Evolutionary conservation across 30 jellyfish, hydroid and myxozoan genomes (phyloP), one percentile per base, ranked within the genome.

Genomic region (Rhopilema esculentum): DNA sequence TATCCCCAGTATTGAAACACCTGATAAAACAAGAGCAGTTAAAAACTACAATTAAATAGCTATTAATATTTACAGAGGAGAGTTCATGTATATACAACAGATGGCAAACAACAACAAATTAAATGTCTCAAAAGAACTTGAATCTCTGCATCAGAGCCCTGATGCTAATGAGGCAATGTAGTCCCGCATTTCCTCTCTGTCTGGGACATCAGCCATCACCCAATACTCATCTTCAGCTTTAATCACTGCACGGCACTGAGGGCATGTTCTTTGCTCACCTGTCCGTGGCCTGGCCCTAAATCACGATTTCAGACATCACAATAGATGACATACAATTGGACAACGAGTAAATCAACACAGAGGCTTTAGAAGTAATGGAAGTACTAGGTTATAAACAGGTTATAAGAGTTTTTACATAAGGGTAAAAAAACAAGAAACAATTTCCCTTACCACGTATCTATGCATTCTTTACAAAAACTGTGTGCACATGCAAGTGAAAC

Each of bases 401-500:
- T n/a, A n/a, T n/a, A n/a, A n/a, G n/a, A n/a, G 17, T 9, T 24
- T 24, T 66, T 8, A 16, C 17, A 24, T 8, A 12, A 18, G 29
- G 77, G 23, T 9, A 67, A 22, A 0, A 0, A 25, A 25, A 18
- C 22, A 30, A 24, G n/a, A 72, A 72, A 7, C 21, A 28, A 15
- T 72, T 29, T n/a, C 28, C 21, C 88, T 77, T 27, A 84, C 92
- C 92, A 84, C 12, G 86, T 49, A 21, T 69, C 87, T 17, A 76
- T 84, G 64, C 92, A 84, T 8, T 84, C 66, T 49, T 57, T 84
- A 64, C 92, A 84, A 48, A 84, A 84, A 70, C 87, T 70, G 52
- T 84, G 92, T 20, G 92, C 92, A 84, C 92, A 84, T 25, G 85
- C 71, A 32, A 84, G 74, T 1, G 92, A 84, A 8, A 84, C 92